phyloP scores from a whole-genome alignment of 2,888 invertebrate genomes.

The Trissoscelio sp. region DNA sequence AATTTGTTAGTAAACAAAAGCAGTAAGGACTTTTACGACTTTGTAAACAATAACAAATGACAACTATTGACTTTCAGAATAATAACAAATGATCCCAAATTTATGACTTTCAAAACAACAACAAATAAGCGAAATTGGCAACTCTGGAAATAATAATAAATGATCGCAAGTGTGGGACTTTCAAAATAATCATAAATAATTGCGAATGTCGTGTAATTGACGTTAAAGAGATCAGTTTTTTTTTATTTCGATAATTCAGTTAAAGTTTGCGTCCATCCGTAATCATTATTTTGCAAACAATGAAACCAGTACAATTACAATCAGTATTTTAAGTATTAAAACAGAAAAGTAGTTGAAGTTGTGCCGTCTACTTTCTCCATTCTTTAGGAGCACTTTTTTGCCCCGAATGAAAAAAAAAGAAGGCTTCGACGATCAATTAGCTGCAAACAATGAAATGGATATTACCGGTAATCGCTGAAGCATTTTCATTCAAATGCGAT shows the following conservation, averaged over 20 bases:
- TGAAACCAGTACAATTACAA: constrained; percentile 24
- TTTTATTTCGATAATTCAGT: constrained; percentile 17
- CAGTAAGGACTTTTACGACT: too few species aligned
- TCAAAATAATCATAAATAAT: too few species aligned
- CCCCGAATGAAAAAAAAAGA: constrained; percentile 27
- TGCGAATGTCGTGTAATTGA: neutral
- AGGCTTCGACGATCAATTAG: constrained; percentile 65
- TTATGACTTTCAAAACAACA: too few species aligned
- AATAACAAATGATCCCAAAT: too few species aligned
- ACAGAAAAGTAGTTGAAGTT: constrained; percentile 27
- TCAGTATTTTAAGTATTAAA: constrained; percentile 7
- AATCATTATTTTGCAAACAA: constrained; percentile 34
- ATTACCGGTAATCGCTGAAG: constrained; percentile 64
- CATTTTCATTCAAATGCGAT: constrained; percentile 66
- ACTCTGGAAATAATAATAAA: too few species aligned
- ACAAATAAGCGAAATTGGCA: too few species aligned
- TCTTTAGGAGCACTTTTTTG: constrained; percentile 32
- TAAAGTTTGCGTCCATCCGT: neutral
- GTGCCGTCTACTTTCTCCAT: constrained; percentile 38
- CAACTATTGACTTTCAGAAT: too few species aligned
- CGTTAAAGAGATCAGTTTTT: neutral
- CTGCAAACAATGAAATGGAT: constrained; percentile 67
- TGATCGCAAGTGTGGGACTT: too few species aligned
- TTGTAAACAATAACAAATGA: too few species aligned
- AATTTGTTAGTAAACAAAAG: too few species aligned